These are phyloP conservation scores for Dicrostonyx torquatus DNA, from an alignment of 2,797 vertebrate species.

Conservation along the genomic window DNA sequence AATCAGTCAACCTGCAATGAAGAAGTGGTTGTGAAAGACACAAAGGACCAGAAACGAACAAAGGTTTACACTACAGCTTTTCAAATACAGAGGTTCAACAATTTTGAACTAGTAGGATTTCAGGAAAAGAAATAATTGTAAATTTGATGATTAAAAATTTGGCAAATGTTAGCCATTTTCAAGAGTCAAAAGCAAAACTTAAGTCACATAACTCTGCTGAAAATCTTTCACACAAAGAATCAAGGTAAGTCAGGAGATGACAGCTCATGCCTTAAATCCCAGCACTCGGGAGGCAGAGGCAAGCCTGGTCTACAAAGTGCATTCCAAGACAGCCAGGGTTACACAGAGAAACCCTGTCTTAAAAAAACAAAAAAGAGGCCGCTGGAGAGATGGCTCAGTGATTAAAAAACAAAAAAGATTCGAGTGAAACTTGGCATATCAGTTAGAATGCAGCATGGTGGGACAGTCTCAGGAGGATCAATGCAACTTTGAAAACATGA, in stretches of 20 bases:
- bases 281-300: background rate
- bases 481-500: background rate
- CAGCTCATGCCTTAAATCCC: too few species aligned
- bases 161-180: background rate
- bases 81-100: background rate
- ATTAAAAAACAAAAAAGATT: background rate
- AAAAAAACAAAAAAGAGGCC: background rate
- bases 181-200: background rate
- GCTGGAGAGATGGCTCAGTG: too few species aligned
- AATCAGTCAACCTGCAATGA: background rate
- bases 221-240: background rate
- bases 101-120: background rate
- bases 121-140: background rate
- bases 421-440: background rate
- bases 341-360: background rate
- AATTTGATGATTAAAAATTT: background rate
- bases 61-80: background rate
- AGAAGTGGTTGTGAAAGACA: background rate
- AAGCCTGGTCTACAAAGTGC: background rate
- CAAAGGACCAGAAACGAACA: background rate
- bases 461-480: background rate
- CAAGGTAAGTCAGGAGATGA: background rate
- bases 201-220: background rate
- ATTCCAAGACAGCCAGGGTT: background rate
- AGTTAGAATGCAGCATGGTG: background rate